Evolutionary conservation across 2,888 invertebrate species (phyloP).

Genomic region (Philopedon plagiatum): DNA sequence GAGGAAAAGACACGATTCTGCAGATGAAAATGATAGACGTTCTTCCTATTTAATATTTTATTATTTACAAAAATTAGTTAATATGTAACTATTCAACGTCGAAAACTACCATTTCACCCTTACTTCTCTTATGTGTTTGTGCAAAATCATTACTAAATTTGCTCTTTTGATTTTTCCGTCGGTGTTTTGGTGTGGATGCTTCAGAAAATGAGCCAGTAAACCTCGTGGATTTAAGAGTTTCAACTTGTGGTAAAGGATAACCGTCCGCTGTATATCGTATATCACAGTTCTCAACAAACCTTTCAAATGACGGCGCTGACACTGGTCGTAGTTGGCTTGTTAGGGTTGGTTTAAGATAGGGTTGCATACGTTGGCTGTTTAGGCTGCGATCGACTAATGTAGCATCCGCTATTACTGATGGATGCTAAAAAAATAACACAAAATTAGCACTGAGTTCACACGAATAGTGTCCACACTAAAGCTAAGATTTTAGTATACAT

Average conservation of each 20-base stretch:
- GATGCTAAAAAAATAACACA: slow-evolving; percentile 20
- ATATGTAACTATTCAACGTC: background rate
- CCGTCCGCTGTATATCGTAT: slow-evolving; percentile 86
- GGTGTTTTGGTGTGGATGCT: background rate
- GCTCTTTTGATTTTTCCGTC: background rate
- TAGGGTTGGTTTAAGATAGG: slow-evolving; percentile 45
- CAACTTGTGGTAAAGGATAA: slow-evolving; percentile 72
- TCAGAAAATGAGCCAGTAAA: background rate
- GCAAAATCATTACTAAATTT: background rate
- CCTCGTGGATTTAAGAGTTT: background rate
- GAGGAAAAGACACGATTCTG: no score
- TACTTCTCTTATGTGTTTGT: background rate
- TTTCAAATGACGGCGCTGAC: slow-evolving; percentile 45
- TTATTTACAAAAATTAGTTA: background rate
- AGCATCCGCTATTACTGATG: background rate
- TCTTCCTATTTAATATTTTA: no score
- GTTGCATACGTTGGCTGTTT: background rate
- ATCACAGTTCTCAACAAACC: slow-evolving; percentile 65
- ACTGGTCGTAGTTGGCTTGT: slow-evolving; percentile 33
- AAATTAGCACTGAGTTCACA: background rate
- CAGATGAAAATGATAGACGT: no score
- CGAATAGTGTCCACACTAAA: no score
- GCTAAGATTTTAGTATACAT: no score
- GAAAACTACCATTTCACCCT: background rate
- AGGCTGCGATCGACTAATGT: background rate